Evolutionary conservation across 2,888 invertebrate species (phyloP).

Genomic region (Ellobium chinense): DNA sequence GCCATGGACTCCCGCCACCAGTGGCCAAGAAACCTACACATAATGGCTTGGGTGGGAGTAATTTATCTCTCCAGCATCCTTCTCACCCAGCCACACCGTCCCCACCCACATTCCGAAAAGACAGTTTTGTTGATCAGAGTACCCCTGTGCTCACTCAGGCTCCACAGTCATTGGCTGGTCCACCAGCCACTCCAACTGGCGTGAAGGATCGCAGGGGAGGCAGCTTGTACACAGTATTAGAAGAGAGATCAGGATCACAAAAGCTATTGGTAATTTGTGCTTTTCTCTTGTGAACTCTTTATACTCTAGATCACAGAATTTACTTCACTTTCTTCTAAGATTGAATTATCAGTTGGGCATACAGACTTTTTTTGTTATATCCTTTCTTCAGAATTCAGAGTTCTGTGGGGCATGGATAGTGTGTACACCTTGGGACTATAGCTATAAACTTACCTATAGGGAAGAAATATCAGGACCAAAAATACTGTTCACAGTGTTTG

Average conservation of each 20-base stretch:
- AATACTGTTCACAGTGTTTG: no score
- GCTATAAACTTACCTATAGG: no score
- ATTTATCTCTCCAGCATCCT: slow-evolving; percentile 22
- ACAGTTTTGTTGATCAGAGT: slow-evolving; percentile 65
- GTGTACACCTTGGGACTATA: no score
- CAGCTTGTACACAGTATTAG: slow-evolving; percentile 52
- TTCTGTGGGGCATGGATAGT: no score
- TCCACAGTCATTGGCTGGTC: slow-evolving; percentile 8
- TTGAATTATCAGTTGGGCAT: no score
- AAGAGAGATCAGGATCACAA: slow-evolving; percentile 42
- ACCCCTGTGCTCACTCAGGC: slow-evolving; percentile 59
- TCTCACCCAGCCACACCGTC: slow-evolving; percentile 50
- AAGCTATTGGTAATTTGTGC: slow-evolving; percentile 5
- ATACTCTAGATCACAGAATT: background rate
- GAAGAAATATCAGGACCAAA: no score
- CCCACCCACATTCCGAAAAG: slow-evolving; percentile 60
- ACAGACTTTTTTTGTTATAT: no score
- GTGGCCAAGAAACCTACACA: slow-evolving; percentile 32
- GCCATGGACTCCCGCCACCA: slow-evolving; percentile 32
- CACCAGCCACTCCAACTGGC: background rate
- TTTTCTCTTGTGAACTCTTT: background rate
- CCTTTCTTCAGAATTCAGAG: no score
- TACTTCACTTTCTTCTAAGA: no score
- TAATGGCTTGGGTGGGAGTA: slow-evolving; percentile 13
- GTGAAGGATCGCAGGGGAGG: slow-evolving; percentile 19